Base-by-base conservation (phyloP, 2,888 invertebrate genomes). In the Myathropa florea region DNA sequence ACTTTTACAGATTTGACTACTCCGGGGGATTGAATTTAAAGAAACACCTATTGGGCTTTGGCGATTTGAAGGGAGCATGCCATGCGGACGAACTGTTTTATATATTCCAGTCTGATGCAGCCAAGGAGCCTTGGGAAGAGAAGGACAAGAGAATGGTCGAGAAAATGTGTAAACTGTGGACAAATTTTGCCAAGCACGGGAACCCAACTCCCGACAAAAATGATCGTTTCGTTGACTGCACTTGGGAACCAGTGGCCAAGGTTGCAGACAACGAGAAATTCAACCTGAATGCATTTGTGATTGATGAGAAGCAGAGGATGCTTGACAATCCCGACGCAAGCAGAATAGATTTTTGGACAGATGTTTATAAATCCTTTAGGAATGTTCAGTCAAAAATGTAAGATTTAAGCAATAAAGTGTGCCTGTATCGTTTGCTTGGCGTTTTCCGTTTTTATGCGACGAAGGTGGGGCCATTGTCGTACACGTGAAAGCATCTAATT, bases 81-180 rank as follows among this genome's bases (percentile, higher is more conserved):
- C 95, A 95, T 89, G 94, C 93, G 0, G 95, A 95, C 87, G 95
- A 95, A 0, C 91, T 94, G 0, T 94, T 94, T 10, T 95, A 95
- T 88, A 83, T 95, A 1, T 93, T 95, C 33, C 94, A 93, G 89
- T 57, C 85, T 0, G 21, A 10, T 0, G 90, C 90, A 85, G 80
- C 83, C 0, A 88, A 81, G 12, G 75, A 89, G 6, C 82, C 89
- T 0, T 33, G 30, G 14, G 90, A 92, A 81, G 88, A 88, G 46
- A 81, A 88, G 24, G 92, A 92, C 83, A 88, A 88, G 46, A 81
- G 87, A 24, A 92, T 94, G 9, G 91, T 93, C 4, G 91, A 93
- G 26, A 92, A 93, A 28, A 91, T 95, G 89, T 92, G 93, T n/a
- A 90, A 92, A 23, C 91, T 95, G 91, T 95, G 95, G 95, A 94